Evolutionary conservation across 2,113 vertebrate genomes (phyloP), one percentile per base, ranked within the genome.

Genomic region (Pteropus alecto): DNA sequence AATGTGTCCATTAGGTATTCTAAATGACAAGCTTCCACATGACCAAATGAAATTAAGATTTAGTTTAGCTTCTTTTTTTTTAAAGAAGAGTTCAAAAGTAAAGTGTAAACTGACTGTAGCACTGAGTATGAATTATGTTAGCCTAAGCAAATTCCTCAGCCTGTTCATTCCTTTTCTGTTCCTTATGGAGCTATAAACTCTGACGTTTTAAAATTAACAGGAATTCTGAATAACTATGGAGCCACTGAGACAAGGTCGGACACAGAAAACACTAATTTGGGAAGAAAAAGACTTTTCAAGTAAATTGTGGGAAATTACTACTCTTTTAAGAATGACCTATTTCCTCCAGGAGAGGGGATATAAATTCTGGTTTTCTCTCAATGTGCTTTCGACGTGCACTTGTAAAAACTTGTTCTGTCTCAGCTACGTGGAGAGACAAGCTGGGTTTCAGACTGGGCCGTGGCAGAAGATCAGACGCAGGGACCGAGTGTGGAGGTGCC

Each of bases 381-480:
- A 54, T 93, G 98, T 93, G 86, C 98, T 96, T 93, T 96, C 95
- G 88, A 51, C 5, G 61, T 89, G 87, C 87, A 93, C 98, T 93
- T 98, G 98, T 98, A 95, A 96, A 95, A 98, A 98, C 98, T 97
- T 98, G 98, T 96, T 96, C 96, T 90, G 97, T 98, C 97, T 98
- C 65, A 96, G 97, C 1, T 65, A 43, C 97, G 94, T 24, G 58
- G 97, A 98, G 96, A 98, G 98, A 97, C 98, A 95, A 92, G 97
- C 97, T 92, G 96, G 93, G 96, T 95, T 97, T 97, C 46, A 97
- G 98, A 97, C 97, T n/a, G 90, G 97, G 98, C 97, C 96, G 71
- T 98, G 98, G 98, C 98, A 98, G 96, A 6, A 98, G 98, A 99
- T 99, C 98, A 98, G 98, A 98, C 98, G 84, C 96, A 0, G 21